Evolutionary conservation across 1,140 invertebrate species (phyloP).

Genomic region (Pseudobourletiella spinata): DNA sequence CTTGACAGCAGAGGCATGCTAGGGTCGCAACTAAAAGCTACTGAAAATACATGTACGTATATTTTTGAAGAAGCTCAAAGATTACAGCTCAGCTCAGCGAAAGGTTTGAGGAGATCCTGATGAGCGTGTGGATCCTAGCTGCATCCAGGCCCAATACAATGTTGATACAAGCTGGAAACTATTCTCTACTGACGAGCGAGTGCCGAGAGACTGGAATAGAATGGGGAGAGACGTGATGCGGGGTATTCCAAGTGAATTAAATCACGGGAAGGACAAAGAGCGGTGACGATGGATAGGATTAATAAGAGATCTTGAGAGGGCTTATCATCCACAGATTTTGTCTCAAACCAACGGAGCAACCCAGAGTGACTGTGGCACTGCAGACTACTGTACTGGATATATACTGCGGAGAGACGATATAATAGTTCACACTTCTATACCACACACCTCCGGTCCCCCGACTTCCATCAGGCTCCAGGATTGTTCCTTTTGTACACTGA

Average conservation of each 20-base stretch:
- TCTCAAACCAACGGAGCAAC: background rate
- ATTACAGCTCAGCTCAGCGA: background rate
- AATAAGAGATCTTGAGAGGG: slow-evolving; percentile 9
- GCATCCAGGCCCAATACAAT: background rate
- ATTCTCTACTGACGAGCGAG: too few relatives aligned
- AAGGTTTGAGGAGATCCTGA: background rate
- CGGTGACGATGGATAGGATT: slow-evolving; percentile 7
- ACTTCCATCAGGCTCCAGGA: too few relatives aligned
- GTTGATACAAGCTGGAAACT: too few relatives aligned
- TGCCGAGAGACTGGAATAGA: background rate
- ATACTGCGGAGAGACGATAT: too few relatives aligned
- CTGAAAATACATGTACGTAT: background rate
- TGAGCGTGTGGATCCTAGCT: background rate
- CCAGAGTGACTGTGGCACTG: too few relatives aligned
- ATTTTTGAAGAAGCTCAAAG: background rate
- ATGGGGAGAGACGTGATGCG: slow-evolving; percentile 3
- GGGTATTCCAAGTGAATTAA: slow-evolving; percentile 10
- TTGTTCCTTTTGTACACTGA: too few relatives aligned
- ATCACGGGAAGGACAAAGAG: slow-evolving; percentile 11
- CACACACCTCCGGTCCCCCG: too few relatives aligned
- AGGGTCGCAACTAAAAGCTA: too few relatives aligned
- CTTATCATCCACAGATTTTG: slow-evolving; percentile 8
- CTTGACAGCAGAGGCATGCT: too few relatives aligned
- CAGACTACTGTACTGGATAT: too few relatives aligned
- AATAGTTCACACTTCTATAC: too few relatives aligned